Evolutionary conservation across 1,140 invertebrate species (phyloP).

Genomic region (Armadillidium nasatum): DNA sequence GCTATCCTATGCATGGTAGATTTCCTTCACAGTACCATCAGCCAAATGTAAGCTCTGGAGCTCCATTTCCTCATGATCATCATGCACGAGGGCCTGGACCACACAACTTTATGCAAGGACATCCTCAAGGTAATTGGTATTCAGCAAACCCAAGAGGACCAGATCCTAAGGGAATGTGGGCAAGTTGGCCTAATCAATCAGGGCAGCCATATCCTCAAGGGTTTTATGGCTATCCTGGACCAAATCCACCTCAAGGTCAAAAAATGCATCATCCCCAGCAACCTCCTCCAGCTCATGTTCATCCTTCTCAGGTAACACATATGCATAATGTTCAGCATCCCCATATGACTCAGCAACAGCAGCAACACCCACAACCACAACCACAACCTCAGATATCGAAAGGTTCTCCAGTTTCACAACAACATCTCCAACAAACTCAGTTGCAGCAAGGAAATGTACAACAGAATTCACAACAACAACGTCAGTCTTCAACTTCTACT

Average conservation of each 20-base stretch:
- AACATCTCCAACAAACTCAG: conserved; percentile 9
- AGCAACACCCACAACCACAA: background rate
- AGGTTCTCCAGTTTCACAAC: conserved; percentile 1
- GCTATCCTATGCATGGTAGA: background rate
- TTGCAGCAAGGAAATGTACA: background rate
- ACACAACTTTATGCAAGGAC: background rate
- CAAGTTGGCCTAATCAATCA: background rate
- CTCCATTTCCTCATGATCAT: background rate
- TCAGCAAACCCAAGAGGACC: background rate
- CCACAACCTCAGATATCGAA: background rate
- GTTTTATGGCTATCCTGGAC: background rate
- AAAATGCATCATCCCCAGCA: conserved; percentile 19
- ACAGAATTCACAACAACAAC: conserved; percentile 10
- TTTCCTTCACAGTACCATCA: background rate
- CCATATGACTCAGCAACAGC: background rate
- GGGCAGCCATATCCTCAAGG: conserved; percentile 1
- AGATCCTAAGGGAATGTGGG: background rate
- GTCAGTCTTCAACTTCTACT: background rate
- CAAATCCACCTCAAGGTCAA: conserved; percentile 7
- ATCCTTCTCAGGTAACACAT: conserved; percentile 12
- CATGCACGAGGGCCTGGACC: background rate
- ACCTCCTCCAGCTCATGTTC: conserved; percentile 14
- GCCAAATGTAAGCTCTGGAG: background rate
- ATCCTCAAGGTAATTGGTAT: background rate
- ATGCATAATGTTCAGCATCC: conserved; percentile 4